Base-by-base conservation (phyloP, 1,140 invertebrate species). In the Ceratoteleas bidentatus region DNA sequence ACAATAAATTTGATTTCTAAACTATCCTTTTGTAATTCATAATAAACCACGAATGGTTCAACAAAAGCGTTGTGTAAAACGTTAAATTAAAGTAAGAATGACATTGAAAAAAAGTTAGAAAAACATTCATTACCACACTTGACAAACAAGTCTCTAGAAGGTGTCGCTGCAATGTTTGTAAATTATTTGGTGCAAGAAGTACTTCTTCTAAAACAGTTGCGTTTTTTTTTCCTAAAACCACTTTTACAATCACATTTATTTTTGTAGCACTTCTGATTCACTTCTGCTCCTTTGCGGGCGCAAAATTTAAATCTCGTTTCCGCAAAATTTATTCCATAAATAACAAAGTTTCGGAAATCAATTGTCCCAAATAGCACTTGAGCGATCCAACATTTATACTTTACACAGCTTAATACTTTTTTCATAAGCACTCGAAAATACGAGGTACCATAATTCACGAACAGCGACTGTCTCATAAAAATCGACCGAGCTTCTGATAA, bases 381-480 rank as follows among this genome's bases (percentile, higher is more conserved):
- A 36, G 32, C 34, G 7, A 40, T 65, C 16, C 14, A 64, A 68
- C 64, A 69, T 68, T 76, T 68, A 76, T 62, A 56, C 53, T 68
- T 68, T 49, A 76, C 43, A 40, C 24, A 16, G 45, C 32, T 77
- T 69, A 69, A 70, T 77, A 64, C 57, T 69, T 77, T 70, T 69
- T 77, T 64, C 52, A 77, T 77, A 64, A 57, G 65, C 45, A 64
- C 52, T 61, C 49, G 45, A 69, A 77, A 69, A 77, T 69, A 77
- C 58, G 65, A 57, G 47, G 4, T 34, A 16, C 45, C 52, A 70
- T 77, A 64, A 77, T 64, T 69, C 65, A 76, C 57, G 40, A 68
- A 76, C 64, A 61, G 24, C 58, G 40, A 69, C 49, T 64, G 74
- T 77, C 74, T 69, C 65, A 69, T 70, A 77, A 77, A 77, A 77